Evolutionary conservation across 2,888 invertebrate species (phyloP), one percentile per base, ranked within the genome.

Genomic region (Drosophila multiciliata): DNA sequence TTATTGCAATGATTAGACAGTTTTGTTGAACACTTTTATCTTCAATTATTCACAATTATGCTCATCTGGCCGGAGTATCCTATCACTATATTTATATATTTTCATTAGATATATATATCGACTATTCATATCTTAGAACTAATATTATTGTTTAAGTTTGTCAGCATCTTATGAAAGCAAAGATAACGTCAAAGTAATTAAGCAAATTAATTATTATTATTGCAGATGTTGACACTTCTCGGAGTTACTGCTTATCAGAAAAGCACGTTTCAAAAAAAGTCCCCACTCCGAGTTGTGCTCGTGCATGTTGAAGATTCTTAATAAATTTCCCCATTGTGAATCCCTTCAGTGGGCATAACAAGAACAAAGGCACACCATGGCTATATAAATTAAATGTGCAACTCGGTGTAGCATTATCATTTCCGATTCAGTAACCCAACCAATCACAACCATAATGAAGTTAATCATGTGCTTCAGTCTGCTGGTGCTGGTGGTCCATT

Each of bases 361-460:
- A 33, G 33, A 45, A 48, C 32, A 54, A 33, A 45, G 40, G 8
- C 26, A 17, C 8, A 26, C 11, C 17, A 32, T 15, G 15, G 3
- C 0, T 42, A 20, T 78, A 78, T 75, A 78, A 62, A 78, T 60
- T 23, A 48, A 3, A 11, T 8, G 4, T n/a, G 45, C 53, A 20
- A 3, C 9, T 9, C 1, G 33, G 12, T 8, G 17, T 11, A 35
- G 17, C 42, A 38, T 26, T 9, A 45, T 33, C 48, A 74, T 52
- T 57, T 40, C 3, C 11, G 9, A 33, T 12, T 12, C 38, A 7
- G 15, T 48, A 29, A 36, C 23, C 3, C 5, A 45, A 48, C 9
- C 33, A 73, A n/a, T 4, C 26, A 20, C 17, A 52, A 38, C 12
- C n/a, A 63, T 38, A 32, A 77, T 78, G 80, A 80, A 80, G 77